Base-by-base conservation (phyloP, 2,888 invertebrate genomes). In the Agrochola litura region DNA sequence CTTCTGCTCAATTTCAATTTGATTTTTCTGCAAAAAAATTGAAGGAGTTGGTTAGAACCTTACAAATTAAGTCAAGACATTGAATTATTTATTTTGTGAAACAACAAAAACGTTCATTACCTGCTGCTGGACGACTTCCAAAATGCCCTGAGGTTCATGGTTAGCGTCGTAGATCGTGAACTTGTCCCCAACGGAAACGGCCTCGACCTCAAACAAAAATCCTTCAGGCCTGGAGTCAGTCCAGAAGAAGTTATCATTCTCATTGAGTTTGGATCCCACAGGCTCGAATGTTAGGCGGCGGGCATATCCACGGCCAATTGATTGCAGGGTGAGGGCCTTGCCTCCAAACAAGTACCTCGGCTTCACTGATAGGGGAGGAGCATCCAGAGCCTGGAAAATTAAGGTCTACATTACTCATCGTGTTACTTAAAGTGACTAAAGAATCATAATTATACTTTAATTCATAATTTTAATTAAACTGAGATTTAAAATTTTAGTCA, bases 211-310 rank as follows among this genome's bases (percentile, higher is more conserved):
- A 93, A 98, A 98, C 54, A 97, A 97, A 92, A 97, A 98, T 70
- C 98, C 98, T 92, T 97, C 97, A 2, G 97, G 97, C 82, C 97
- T 95, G 56, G 98, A 98, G 94, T 98, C 98, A 43, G 98, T 98
- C 98, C 98, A 98, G 95, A 98, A 98, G 93, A 97, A 98, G 91
- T 98, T 98, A 69, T 97, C 96, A 92, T 98, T 98, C 82, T 97
- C 96, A 94, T 98, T 98, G 64, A 98, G 96, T 60, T 97, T 96
- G 54, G 97, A 97, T 65, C 96, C 95, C 75, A 97, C 95, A 2
- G 98, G 97, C 89, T 97, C 97, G 94, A 98, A 98, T 3, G 98
- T 98, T 82, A 98, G 96, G 65, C 98, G 97, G 79, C 98, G 97
- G 10, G 98, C 97, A 91, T 98, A 98, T 14, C 98, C 98, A 89